Evolutionary conservation across 2,113 vertebrate species (phyloP), one percentile per base, ranked within the genome.

Genomic region (Anarhynchus alexandrinus): DNA sequence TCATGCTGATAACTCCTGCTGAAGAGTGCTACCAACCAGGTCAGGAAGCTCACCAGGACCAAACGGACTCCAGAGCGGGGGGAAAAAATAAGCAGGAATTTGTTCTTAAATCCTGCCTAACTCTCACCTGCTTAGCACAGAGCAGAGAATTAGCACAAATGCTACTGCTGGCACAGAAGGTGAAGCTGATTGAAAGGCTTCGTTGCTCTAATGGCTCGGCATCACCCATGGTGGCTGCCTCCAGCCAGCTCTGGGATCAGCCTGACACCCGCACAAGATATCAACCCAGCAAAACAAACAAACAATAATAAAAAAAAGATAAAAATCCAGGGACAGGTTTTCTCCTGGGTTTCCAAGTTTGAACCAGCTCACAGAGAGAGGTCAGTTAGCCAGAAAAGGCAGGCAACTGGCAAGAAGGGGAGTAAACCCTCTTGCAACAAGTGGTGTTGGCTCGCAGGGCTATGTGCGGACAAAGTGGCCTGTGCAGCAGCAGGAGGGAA

Each of bases 391-490:
- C 38, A 86, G 57, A 51, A 81, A 34, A 20, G 25, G 52, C 1
- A 1, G 36, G n/a, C 21, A 69, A 49, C 11, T 1, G 23, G 14
- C 30, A 86, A 40, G 42, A 23, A 73, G 27, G 36, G 42, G 34
- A 47, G 20, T 1, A 1, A n/a, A 23, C 14, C 36, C 38, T 29
- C 27, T 61, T 23, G 34, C 26, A 36, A 22, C 12, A 86, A 57
- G 27, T 1, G 22, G 11, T 10, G 36, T 30, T 88, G 65, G 40
- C 25, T 69, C 13, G 3, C 47, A 51, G 26, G 59, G 26, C 65
- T 76, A 8, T 0, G 6, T 13, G 38, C 1, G 12, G 47, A 18
- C n/a, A 72, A 45, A 55, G 5, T 0, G 25, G 52, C 23, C 70
- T n/a, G 59, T 21, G 67, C 74, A 58, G 51, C 45, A 40, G 36